Conservation (phyloP, 2,113 vertebrate species). For the Pongo abelii region DNA sequence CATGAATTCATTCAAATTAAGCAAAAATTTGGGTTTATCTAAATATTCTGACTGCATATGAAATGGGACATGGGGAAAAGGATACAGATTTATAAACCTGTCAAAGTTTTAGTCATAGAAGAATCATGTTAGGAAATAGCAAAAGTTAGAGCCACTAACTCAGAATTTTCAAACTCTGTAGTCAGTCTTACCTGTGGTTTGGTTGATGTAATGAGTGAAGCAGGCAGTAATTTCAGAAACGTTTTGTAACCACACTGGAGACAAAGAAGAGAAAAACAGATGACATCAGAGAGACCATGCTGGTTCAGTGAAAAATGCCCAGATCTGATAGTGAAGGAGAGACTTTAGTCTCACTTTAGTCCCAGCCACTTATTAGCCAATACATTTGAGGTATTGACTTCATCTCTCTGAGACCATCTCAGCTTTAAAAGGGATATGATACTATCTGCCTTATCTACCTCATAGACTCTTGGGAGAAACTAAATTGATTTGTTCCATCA, state of each 20-base stretch:
- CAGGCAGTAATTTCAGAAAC: conserved; percentile 52
- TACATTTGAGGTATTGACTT: background rate
- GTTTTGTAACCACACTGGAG: conserved; percentile 8
- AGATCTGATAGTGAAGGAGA: background rate
- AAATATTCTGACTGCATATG: conserved; percentile 18
- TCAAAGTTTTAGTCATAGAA: background rate
- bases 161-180: conserved; percentile 18
- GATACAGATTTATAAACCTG: background rate
- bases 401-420: background rate
- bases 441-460: background rate
- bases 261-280: conserved; percentile 54
- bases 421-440: background rate
- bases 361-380: background rate
- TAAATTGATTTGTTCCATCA: background rate
- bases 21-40: conserved; percentile 3
- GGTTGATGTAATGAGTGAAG: background rate
- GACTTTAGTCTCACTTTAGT: background rate
- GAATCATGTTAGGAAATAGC: background rate
- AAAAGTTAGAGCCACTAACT: background rate
- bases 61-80: background rate
- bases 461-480: background rate
- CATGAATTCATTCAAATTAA: conserved; percentile 22
- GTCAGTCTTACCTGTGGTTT: conserved; percentile 27
- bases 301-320: background rate
- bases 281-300: background rate